These are phyloP conservation scores for Tor tambroides DNA, from an alignment of 2,113 vertebrate species.

Conservation along the genomic window DNA sequence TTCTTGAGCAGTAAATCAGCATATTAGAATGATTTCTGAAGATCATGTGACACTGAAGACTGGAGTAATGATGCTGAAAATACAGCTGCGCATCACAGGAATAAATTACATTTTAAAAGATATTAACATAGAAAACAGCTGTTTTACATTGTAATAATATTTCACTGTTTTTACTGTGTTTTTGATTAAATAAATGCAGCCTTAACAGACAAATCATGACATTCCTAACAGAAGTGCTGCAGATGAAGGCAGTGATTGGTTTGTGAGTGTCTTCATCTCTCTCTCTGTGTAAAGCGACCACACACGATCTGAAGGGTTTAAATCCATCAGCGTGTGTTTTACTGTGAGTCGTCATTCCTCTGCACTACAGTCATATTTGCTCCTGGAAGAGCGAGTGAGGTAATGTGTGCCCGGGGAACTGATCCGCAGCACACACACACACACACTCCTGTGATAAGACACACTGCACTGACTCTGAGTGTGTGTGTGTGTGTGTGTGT, in stretches of 20 bases:
- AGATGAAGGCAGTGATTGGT: not conserved
- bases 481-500: constrained; percentile 31
- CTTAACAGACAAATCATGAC: not conserved
- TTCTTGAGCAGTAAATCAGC: too few species aligned
- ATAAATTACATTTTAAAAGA: too few species aligned
- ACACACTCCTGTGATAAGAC: constrained; percentile 22
- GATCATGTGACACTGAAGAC: not conserved
- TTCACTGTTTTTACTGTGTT: too few species aligned
- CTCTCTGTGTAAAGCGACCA: not conserved
- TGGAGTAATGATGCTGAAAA: too few species aligned
- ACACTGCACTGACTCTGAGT: constrained; percentile 25
- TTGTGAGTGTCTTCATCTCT: not conserved
- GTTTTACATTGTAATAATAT: too few species aligned
- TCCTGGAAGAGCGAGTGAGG: constrained; percentile 22
- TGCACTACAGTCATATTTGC: not conserved
- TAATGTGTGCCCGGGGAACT: constrained; percentile 32
- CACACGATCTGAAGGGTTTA: constrained; percentile 26
- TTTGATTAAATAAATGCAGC: too few species aligned
- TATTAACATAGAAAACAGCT: too few species aligned
- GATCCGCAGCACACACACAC: constrained; percentile 45
- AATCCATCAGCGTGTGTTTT: constrained; percentile 12
- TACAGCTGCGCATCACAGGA: too few species aligned
- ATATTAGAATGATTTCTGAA: too few species aligned
- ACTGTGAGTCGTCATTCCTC: not conserved
- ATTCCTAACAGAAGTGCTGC: not conserved